Base-by-base conservation (phyloP, 2,888 invertebrate genomes). In the Hypsopygia costalis region DNA sequence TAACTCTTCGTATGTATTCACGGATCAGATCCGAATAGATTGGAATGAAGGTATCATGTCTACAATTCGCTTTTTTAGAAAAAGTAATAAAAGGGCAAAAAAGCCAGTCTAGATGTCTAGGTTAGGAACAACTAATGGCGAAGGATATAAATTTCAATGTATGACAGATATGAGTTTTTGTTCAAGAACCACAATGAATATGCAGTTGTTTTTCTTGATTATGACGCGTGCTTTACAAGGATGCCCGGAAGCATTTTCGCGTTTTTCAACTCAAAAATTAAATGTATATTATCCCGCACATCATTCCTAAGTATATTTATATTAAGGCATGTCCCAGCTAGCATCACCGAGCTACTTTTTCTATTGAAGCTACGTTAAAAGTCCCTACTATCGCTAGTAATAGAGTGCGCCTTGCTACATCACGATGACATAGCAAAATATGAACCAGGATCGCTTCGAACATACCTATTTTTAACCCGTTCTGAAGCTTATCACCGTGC, bases 301-400 rank as follows among this genome's bases (percentile, higher is more conserved):
- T 20, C 9, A 11, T 20, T 29, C 36, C 12, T 29, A 29, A 29
- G 16, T 16, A 16, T n/a, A 16, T 20, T 29, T 8, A 36, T 29
- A 16, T 29, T 36, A 36, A 36, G 36, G 36, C 36, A 29, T 36
- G 29, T 29, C 20, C 36, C 29, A 36, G 29, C 36, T 36, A 36
- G 36, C 36, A 20, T n/a, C 36, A 36, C 29, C 20, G 29, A 36
- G 20, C 7, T 36, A 34, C 9, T 6, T 3, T 25, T 25, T 25
- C 25, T 25, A 25, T 25, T 8, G 25, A 25, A 25, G 25, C 25
- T 25, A 25, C 2, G 6, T 25, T 25, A 8, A 25, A 7, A 8
- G 25, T 7, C n/a, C 7, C 25, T 25, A 25, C 25, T 4, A 25
- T 25, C 7, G 25, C 7, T 25, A 25, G 3, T 11, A 10, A 1